phyloP scores from a whole-genome alignment of 2,113 vertebrate genomes.

The Bubo scandiacus region DNA sequence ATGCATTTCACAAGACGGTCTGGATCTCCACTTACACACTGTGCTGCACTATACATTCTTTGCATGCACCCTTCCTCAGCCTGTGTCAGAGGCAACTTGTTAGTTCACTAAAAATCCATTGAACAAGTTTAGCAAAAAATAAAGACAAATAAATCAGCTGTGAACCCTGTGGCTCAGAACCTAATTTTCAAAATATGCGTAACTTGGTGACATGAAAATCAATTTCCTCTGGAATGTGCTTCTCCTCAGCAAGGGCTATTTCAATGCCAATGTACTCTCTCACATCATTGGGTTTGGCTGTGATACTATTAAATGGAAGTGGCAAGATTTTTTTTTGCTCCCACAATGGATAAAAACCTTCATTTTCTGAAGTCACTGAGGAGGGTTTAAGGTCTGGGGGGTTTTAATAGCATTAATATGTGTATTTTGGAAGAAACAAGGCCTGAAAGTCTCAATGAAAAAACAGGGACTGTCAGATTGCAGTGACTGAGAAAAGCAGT shows the following conservation, averaged over 20 bases:
- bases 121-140: neutral
- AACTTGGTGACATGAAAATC: slow-evolving; percentile 57
- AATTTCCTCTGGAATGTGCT: slow-evolving; percentile 64
- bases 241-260: slow-evolving; percentile 42
- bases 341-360: neutral
- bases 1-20: neutral
- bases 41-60: neutral
- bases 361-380: slow-evolving; percentile 3
- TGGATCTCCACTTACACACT: accelerated
- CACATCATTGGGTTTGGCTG: slow-evolving; percentile 30
- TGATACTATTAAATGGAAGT: slow-evolving; percentile 26
- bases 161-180: slow-evolving; percentile 22
- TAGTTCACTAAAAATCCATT: neutral
- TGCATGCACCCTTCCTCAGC: neutral
- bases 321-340: neutral
- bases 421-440: slow-evolving; percentile 15
- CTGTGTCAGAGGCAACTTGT: neutral
- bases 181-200: slow-evolving; percentile 44
- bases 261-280: slow-evolving; percentile 26
- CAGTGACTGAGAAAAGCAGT: neutral
- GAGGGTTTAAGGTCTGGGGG: neutral
- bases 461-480: slow-evolving; percentile 9
- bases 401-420: neutral
- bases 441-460: neutral
- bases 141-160: slow-evolving; percentile 51